These are phyloP conservation scores for Anthonomus grandis DNA, from an alignment of 1,140 invertebrate genomes.

Conservation along the genomic window DNA sequence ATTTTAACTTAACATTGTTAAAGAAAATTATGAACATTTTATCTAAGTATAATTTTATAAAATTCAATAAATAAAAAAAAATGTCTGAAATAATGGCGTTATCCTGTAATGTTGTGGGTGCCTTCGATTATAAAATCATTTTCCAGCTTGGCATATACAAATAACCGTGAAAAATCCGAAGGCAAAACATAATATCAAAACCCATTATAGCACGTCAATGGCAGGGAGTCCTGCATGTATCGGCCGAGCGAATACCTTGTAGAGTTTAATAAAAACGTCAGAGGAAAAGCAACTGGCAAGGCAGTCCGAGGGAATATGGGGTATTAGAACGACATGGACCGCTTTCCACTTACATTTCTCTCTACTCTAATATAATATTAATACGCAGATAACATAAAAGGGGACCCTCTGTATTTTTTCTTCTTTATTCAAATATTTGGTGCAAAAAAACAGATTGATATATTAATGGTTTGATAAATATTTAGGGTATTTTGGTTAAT, in stretches of 20 bases:
- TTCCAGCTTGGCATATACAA: no score
- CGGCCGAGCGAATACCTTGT: slow-evolving; percentile 28
- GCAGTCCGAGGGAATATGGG: no score
- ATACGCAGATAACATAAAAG: slow-evolving; percentile 32
- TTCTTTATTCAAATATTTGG: slow-evolving; percentile 37
- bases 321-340: slow-evolving; percentile 30
- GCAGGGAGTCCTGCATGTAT: slow-evolving; percentile 24
- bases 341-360: slow-evolving; percentile 24
- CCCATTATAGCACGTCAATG: slow-evolving; percentile 21
- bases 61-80: no score
- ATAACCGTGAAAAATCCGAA: no score
- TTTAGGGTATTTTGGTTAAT: neutral
- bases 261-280: slow-evolving; percentile 45
- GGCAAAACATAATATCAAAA: no score
- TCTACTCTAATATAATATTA: slow-evolving; percentile 34
- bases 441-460: slow-evolving; percentile 29
- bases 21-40: no score
- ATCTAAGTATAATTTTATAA: no score
- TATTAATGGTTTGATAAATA: neutral
- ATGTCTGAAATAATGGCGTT: no score
- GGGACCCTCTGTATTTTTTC: no score
- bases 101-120: no score
- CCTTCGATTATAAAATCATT: no score
- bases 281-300: slow-evolving; percentile 32
- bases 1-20: no score